Evolutionary conservation across 2,113 vertebrate species (phyloP), one percentile per base, ranked within the genome.

Genomic region (Herpetotheres cachinnans): DNA sequence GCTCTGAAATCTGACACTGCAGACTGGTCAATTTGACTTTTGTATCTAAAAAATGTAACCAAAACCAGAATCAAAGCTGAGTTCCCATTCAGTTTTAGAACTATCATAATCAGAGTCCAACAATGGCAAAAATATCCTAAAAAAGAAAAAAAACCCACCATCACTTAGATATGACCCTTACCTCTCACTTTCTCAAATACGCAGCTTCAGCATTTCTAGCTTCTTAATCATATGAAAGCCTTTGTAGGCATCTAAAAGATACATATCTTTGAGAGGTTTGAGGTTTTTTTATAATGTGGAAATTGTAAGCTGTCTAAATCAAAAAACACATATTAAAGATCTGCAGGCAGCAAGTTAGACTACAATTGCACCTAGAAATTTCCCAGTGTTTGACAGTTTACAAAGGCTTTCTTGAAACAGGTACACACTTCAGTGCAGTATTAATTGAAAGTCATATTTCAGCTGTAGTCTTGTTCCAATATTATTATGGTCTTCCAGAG

Each of bases 131-230:
- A 79, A 70, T 47, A 86, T 26, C 30, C 8, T 49, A 36, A 74
- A 59, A 66, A 30, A 1, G 1, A 30, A 46, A 21, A 14, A 30
- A 4, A 4, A n/a, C n/a, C 2, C 12, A 21, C 10, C 21, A n/a
- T 34, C 8, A 42, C 49, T 65, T 61, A 46, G 13, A 52, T 10
- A 62, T 66, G 32, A 50, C 4, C 8, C 22, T 66, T 56, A 24
- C 44, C 7, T 55, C 40, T 67, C 16, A 32, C 11, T 63, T 69
- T 59, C 34, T 63, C 18, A 69, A 27, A 58, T 21, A 44, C 47
- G n/a, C 34, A 73, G 6, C 17, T 72, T 73, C 47, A 89, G 50
- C 25, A 71, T 21, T 88, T 56, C 34, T 21, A 86, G 15, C 7
- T 82, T 86, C 26, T 47, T 58, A 26, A 38, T 72, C 30, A 49